Evolutionary conservation across 2,888 invertebrate genomes (phyloP).

Genomic region (Gari tellinella): DNA sequence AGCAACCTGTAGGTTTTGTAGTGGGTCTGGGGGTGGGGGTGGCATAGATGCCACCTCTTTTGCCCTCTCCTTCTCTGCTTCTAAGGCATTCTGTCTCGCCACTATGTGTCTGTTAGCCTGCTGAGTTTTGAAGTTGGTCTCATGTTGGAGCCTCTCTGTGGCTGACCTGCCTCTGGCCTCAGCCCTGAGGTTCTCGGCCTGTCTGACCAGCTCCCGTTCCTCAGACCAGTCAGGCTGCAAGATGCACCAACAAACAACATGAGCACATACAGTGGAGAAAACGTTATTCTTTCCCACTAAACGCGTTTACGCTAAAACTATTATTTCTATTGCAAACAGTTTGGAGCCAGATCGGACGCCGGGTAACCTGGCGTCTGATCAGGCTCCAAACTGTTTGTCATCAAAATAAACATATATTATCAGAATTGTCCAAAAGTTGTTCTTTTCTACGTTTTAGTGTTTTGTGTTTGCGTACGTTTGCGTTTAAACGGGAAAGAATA

Average conservation of each 20-base stretch:
- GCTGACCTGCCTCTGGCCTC: slow-evolving; percentile 71
- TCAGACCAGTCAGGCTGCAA: slow-evolving; percentile 60
- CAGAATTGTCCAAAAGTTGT: no score
- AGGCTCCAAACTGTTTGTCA: no score
- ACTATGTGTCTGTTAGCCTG: slow-evolving; percentile 74
- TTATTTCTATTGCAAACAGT: no score
- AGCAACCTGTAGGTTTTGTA: slow-evolving; percentile 42
- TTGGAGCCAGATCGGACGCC: no score
- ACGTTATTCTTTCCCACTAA: no score
- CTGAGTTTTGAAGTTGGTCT: slow-evolving; percentile 65
- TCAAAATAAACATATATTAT: no score
- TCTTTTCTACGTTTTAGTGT: no score
- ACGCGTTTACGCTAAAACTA: no score
- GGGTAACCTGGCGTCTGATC: no score
- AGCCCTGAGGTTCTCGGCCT: slow-evolving; percentile 67
- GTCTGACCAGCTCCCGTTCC: slow-evolving; percentile 61
- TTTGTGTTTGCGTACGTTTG: no score
- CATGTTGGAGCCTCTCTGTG: slow-evolving; percentile 65
- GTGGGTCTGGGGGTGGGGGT: slow-evolving; percentile 77
- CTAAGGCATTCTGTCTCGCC: slow-evolving; percentile 78
- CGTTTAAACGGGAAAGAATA: no score
- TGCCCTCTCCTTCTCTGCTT: slow-evolving; percentile 76
- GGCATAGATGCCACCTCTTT: slow-evolving; percentile 78
- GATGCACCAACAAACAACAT: neutral
- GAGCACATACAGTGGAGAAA: no score